phyloP scores from a whole-genome alignment of 2,888 invertebrate genomes.

The Cantharis flavilabris region DNA sequence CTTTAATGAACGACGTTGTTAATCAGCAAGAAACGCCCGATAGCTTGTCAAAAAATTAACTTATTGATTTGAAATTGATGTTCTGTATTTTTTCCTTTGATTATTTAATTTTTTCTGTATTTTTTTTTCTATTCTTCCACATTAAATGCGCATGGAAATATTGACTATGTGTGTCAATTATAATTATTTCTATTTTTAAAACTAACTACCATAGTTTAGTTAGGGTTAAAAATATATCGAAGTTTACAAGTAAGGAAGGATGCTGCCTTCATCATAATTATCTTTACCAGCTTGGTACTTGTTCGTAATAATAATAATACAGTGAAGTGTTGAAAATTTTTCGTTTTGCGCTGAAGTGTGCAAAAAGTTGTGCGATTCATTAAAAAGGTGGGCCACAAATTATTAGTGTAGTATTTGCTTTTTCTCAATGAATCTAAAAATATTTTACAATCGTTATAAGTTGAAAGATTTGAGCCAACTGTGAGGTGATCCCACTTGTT shows the following conservation, averaged over 20 bases:
- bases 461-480: conserved; percentile 19
- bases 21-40: background rate
- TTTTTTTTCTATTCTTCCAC: background rate
- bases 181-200: background rate
- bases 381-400: background rate
- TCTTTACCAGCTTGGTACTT: background rate
- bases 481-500: conserved; percentile 7
- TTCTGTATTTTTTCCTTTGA: too few species aligned
- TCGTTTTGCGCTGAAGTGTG: background rate
- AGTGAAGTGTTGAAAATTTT: background rate
- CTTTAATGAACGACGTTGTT: background rate
- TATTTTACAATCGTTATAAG: conserved; percentile 32
- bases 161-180: background rate
- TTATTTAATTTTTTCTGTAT: background rate
- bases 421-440: conserved; percentile 41
- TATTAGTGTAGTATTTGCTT: conserved; percentile 21
- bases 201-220: background rate
- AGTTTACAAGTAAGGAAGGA: background rate
- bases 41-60: background rate
- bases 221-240: background rate
- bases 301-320: background rate
- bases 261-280: background rate
- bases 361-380: background rate
- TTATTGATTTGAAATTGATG: background rate
- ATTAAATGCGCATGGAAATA: background rate